phyloP scores from a whole-genome alignment of 2,888 invertebrate genomes.

The Scotopteryx bipunctaria region DNA sequence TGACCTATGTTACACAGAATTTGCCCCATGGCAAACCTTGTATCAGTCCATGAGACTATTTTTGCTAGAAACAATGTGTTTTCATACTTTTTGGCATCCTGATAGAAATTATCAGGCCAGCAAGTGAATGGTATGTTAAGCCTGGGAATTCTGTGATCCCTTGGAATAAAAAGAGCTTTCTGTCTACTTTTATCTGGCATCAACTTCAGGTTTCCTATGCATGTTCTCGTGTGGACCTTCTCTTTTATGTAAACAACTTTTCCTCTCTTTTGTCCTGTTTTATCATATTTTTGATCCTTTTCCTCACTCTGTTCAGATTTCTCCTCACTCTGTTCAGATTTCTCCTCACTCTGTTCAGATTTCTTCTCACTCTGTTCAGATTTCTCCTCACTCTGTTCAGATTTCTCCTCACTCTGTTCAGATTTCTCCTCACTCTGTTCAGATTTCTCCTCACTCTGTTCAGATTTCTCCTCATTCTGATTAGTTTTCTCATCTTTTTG shows the following conservation, averaged over 20 bases:
- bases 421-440: constrained; percentile 44
- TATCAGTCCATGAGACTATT: constrained; percentile 87
- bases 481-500: constrained; percentile 5
- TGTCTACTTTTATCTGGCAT: constrained; percentile 82
- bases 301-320: constrained; percentile 40
- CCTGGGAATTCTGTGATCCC: constrained; percentile 90
- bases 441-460: constrained; percentile 75
- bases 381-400: constrained; percentile 8
- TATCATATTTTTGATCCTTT: constrained; percentile 30
- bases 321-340: constrained; percentile 74
- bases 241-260: constrained; percentile 90
- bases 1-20: constrained; percentile 89
- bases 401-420: no score
- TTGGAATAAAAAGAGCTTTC: constrained; percentile 89
- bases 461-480: constrained; percentile 36
- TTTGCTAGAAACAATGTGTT: constrained; percentile 88
- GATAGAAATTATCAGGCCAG: constrained; percentile 86
- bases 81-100: constrained; percentile 75
- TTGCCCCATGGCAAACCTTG: constrained; percentile 85
- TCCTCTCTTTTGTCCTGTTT: constrained; percentile 75
- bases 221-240: constrained; percentile 87
- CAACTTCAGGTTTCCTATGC: constrained; percentile 87
- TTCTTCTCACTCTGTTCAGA: constrained; percentile 4
- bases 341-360: constrained; percentile 18
- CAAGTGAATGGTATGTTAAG: constrained; percentile 87